Percentiles rank a stretch among this genome's conserved stretches.
phyloP scores from a whole-genome alignment of 2,113 vertebrate species.

The Rousettus leschenaultii region DNA sequence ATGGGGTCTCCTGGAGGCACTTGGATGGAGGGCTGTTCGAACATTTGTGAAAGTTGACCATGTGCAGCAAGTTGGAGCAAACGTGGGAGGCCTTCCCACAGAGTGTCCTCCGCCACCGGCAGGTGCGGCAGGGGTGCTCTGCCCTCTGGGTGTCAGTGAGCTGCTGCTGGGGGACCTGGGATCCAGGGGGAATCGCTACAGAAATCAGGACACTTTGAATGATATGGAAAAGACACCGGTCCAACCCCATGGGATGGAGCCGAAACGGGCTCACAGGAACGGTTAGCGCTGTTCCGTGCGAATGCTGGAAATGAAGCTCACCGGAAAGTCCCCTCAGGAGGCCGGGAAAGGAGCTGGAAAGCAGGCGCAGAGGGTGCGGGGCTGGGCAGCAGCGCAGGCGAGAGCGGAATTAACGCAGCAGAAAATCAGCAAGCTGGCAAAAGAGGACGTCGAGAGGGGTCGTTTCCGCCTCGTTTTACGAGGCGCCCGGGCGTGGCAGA shows the following conservation, averaged over 20 bases:
- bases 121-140: accelerated
- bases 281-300: accelerated
- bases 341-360: not conserved
- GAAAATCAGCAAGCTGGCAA: accelerated
- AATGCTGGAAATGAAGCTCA: not conserved
- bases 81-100: accelerated
- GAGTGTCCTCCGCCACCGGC: not conserved
- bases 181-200: not conserved
- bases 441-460: accelerated
- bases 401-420: not conserved
- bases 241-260: not conserved
- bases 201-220: too few species aligned
- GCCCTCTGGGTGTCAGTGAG: accelerated
- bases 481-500: not conserved
- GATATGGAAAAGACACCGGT: accelerated
- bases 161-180: accelerated
- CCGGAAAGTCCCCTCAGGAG: not conserved
- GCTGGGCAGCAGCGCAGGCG: accelerated
- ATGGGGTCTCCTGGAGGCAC: not conserved
- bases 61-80: too few species aligned
- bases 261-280: accelerated
- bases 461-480: accelerated
- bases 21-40: too few species aligned
- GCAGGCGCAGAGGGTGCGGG: accelerated
- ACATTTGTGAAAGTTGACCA: accelerated